These are phyloP conservation scores for Tachina fera DNA, from an alignment of 2,888 invertebrate genomes.

Conservation along the genomic window DNA sequence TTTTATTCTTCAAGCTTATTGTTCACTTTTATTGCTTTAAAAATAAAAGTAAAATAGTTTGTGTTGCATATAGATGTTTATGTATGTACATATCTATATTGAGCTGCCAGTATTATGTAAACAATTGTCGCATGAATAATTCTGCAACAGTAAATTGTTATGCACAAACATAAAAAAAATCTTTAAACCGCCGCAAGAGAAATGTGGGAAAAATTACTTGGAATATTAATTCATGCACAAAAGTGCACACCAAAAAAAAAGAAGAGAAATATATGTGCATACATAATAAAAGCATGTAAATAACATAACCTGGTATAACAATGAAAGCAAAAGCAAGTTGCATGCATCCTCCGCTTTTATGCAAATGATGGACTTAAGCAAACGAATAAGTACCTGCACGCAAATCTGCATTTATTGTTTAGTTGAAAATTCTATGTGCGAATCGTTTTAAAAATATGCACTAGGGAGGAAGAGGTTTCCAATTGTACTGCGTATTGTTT, in stretches of 20 bases:
- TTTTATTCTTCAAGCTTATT: background rate
- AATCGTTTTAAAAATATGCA: background rate
- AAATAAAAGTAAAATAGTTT: background rate
- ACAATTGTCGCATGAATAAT: conserved; percentile 69
- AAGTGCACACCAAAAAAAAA: background rate
- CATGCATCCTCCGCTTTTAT: conserved; percentile 43
- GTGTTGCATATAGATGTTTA: conserved; percentile 48
- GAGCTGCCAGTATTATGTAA: conserved; percentile 75
- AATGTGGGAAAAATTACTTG: background rate
- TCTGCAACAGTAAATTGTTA: conserved; percentile 62
- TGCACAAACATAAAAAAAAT: background rate
- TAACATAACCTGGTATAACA: background rate
- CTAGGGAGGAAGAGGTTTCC: background rate
- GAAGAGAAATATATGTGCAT: background rate
- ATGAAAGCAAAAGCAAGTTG: conserved; percentile 3
- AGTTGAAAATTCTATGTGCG: conserved; percentile 14
- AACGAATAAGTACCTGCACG: background rate
- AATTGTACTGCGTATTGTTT: background rate
- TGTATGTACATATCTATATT: conserved; percentile 73
- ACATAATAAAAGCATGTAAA: background rate
- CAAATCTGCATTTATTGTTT: conserved; percentile 25
- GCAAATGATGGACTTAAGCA: conserved; percentile 28
- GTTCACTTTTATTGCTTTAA: background rate
- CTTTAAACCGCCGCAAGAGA: background rate
- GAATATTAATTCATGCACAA: background rate